These are phyloP conservation scores for Philereme transversata DNA, from an alignment of 2,888 invertebrate genomes.

Conservation along the genomic window DNA sequence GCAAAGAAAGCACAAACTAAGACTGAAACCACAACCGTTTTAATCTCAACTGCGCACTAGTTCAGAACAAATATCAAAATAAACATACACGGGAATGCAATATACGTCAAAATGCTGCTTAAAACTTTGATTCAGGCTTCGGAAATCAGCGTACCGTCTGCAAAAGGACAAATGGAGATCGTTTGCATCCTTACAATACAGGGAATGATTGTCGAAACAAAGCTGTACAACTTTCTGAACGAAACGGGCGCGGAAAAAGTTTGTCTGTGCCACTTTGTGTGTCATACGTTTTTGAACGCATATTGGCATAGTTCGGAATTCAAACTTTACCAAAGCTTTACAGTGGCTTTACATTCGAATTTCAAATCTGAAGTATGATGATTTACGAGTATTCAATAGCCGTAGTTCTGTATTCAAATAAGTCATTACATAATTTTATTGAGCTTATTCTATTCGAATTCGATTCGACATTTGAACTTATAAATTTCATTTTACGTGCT, in stretches of 20 bases:
- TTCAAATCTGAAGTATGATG: constrained; percentile 12
- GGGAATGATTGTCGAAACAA: constrained; percentile 77
- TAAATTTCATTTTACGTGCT: too few relatives aligned
- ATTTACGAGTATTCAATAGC: too few relatives aligned
- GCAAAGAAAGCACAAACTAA: constrained; percentile 10
- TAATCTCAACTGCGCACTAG: constrained; percentile 49
- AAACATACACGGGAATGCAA: constrained; percentile 76
- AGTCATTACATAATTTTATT: too few relatives aligned
- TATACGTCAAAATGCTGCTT: constrained; percentile 78
- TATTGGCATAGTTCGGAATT: constrained; percentile 35
- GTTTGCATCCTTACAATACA: constrained; percentile 79
- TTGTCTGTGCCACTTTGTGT: constrained; percentile 58
- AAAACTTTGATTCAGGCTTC: constrained; percentile 81
- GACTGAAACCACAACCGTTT: constrained; percentile 25
- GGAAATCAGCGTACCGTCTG: constrained; percentile 76
- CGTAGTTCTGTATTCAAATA: too few relatives aligned
- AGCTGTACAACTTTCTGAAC: constrained; percentile 66
- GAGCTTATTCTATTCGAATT: too few relatives aligned
- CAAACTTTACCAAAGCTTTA: constrained; percentile 21
- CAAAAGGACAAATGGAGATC: constrained; percentile 68
- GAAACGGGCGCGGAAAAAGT: constrained; percentile 67
- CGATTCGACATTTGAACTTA: too few relatives aligned
- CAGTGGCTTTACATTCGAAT: constrained; percentile 14
- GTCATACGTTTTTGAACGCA: constrained; percentile 51
- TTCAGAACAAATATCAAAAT: constrained; percentile 72